Evolutionary conservation across 2,797 vertebrate species (phyloP).

Genomic region (Acanthiza pusilla): DNA sequence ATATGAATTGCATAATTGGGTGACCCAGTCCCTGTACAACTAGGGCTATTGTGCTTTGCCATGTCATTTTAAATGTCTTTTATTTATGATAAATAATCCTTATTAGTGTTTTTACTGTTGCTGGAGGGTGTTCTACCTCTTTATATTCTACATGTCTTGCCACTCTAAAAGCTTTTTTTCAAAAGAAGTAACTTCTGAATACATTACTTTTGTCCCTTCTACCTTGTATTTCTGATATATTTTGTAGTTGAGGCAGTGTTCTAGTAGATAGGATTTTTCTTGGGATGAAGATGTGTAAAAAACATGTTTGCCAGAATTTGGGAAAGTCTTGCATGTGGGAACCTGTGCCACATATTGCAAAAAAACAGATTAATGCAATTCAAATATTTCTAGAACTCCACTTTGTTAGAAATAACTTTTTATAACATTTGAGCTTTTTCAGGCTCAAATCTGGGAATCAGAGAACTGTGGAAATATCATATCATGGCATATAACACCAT

Average conservation of each 20-base stretch:
- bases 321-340: background rate
- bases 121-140: background rate
- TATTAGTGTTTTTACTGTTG: background rate
- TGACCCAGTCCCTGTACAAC: background rate
- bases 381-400: background rate
- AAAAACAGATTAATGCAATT: background rate
- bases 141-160: background rate
- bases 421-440: background rate
- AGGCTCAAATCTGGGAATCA: background rate
- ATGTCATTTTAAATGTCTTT: background rate
- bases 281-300: background rate
- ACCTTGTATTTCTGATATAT: background rate
- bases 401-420: slow-evolving; percentile 9
- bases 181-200: background rate
- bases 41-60: background rate
- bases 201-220: background rate
- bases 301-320: background rate
- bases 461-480: slow-evolving; percentile 41
- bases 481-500: slow-evolving; percentile 18
- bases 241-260: background rate
- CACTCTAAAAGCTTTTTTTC: background rate
- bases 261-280: background rate
- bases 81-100: background rate
- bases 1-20: background rate
- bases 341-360: background rate